A percentile compares a stretch with the other conserved stretches of the same genome.
phyloP scores from a whole-genome alignment of 2,797 vertebrate species.

The Diceros bicornis region DNA sequence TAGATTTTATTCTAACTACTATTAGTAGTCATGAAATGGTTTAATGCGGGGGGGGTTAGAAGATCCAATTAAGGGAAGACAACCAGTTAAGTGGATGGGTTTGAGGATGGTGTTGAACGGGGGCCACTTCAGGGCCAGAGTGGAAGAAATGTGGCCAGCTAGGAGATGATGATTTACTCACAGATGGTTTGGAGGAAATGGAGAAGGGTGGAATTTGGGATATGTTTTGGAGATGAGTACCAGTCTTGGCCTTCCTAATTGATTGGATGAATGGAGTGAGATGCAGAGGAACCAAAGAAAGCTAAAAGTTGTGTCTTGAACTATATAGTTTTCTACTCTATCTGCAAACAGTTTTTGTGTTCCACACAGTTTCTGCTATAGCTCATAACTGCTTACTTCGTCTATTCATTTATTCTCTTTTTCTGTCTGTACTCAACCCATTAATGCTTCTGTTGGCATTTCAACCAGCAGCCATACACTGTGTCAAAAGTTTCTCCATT shows the following conservation, averaged over 20 bases:
- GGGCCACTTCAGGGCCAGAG: not conserved
- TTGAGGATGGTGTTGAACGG: not conserved
- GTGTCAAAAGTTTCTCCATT: not conserved
- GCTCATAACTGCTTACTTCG: not conserved
- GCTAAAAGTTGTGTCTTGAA: not conserved
- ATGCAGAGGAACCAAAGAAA: not conserved
- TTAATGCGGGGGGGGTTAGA: not conserved
- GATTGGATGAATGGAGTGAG: not conserved
- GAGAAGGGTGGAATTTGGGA: not conserved
- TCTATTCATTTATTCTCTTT: not conserved
- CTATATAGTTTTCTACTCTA: not conserved
- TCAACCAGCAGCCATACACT: not conserved
- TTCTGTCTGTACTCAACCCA: not conserved
- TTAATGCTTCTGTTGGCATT: constrained; percentile 37
- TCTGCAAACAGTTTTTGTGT: not conserved
- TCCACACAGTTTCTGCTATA: not conserved
- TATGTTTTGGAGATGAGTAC: not conserved
- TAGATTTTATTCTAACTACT: not conserved
- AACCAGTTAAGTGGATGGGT: not conserved
- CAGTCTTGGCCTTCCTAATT: not conserved
- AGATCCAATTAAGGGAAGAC: not conserved
- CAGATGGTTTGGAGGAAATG: not conserved
- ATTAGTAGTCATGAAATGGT: not conserved
- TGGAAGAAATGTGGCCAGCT: not conserved
- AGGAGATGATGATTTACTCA: not conserved